Evolutionary conservation across 2,797 vertebrate species (phyloP).

Genomic region (Acipenser transmontanus): DNA sequence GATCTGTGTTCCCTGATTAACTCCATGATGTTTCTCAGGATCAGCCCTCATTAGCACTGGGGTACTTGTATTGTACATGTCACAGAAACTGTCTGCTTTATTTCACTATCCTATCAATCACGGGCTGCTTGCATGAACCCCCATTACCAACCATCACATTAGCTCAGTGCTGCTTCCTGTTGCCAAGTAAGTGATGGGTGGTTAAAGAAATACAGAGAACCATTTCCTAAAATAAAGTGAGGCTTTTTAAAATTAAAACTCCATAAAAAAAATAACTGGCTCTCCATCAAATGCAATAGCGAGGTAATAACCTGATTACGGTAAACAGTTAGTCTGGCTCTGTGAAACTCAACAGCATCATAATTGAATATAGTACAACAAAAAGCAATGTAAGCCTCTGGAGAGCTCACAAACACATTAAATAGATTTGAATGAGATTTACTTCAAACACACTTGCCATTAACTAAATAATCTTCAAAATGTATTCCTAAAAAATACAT

Average conservation of each 20-base stretch:
- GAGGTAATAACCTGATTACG: constrained; percentile 14
- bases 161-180: constrained; percentile 16
- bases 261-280: constrained; percentile 11
- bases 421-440: constrained; percentile 7
- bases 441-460: constrained; percentile 12
- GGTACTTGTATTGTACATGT: constrained; percentile 12
- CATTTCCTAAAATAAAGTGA: constrained; percentile 19
- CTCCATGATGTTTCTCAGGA: constrained; percentile 3
- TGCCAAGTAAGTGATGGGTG: constrained; percentile 13
- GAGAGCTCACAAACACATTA: constrained; percentile 9
- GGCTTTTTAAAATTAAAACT: constrained; percentile 12
- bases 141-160: constrained; percentile 20
- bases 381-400: constrained; percentile 1
- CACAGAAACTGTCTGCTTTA: constrained; percentile 11
- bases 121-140: constrained; percentile 5
- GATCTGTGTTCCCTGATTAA: constrained; percentile 1
- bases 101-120: constrained; percentile 18
- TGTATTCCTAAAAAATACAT: constrained; percentile 7
- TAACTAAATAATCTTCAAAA: constrained; percentile 6
- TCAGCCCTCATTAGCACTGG: constrained; percentile 7
- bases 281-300: constrained; percentile 14
- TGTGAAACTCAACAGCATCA: constrained; percentile 11
- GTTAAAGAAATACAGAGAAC: constrained; percentile 16
- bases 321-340: constrained; percentile 4
- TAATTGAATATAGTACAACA: constrained; percentile 11